These are phyloP conservation scores for Acanthisitta chloris DNA, from an alignment of 2,113 vertebrate genomes.

Conservation along the genomic window DNA sequence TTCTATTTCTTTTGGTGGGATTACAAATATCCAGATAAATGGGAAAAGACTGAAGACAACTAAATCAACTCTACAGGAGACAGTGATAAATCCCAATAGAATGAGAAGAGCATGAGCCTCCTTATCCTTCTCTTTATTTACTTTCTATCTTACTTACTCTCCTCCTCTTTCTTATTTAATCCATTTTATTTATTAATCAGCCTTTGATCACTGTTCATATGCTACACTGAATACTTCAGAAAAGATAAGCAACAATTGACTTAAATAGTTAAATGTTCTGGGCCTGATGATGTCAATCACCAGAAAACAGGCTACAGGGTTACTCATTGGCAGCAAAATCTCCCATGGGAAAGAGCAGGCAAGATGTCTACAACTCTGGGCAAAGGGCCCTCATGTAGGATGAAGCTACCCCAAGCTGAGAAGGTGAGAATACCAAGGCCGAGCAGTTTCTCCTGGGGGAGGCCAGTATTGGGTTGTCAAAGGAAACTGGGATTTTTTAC, in stretches of 20 bases:
- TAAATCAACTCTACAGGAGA: background rate
- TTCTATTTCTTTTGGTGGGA: background rate
- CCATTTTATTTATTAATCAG: background rate
- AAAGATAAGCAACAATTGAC: background rate
- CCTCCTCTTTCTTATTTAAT: background rate
- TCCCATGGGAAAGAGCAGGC: background rate
- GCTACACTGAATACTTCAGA: background rate
- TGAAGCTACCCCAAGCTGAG: background rate
- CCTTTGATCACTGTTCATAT: background rate
- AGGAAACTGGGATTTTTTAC: background rate
- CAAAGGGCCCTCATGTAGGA: background rate
- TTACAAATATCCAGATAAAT: background rate
- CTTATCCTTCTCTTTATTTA: background rate
- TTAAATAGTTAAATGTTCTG: background rate
- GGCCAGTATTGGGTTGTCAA: fast-evolving
- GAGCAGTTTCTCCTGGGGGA: background rate
- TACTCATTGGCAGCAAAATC: background rate
- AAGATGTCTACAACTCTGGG: background rate
- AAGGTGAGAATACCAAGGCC: background rate
- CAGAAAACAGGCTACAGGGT: background rate
- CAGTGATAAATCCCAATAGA: background rate
- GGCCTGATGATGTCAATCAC: background rate
- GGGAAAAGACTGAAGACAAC: background rate
- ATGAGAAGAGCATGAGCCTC: background rate
- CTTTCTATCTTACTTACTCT: background rate